A percentile compares a stretch with the other conserved stretches of the same genome.
Evolutionary conservation across 2,113 vertebrate genomes (phyloP).

Genomic region (Epinephelus moara): DNA sequence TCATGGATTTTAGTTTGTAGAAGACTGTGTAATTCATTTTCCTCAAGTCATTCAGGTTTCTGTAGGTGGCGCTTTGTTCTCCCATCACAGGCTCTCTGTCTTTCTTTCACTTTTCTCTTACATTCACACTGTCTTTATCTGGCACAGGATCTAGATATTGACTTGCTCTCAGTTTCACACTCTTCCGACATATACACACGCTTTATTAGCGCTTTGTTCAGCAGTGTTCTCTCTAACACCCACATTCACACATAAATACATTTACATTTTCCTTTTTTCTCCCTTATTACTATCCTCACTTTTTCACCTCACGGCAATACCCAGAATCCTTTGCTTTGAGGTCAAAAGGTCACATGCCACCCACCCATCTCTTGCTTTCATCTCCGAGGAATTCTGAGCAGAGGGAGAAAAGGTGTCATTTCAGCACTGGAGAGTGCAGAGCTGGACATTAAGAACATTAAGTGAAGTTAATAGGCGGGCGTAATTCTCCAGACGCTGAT

Average conservation of each 20-base stretch:
- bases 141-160: not conserved
- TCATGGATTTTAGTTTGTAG: not conserved
- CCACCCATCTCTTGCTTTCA: constrained; percentile 9
- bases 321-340: constrained; percentile 36
- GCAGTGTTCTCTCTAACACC: not conserved
- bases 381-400: constrained; percentile 8
- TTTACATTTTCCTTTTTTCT: not conserved
- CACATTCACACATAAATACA: not conserved
- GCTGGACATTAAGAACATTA: constrained; percentile 48
- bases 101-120: not conserved
- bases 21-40: not conserved
- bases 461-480: constrained; percentile 40
- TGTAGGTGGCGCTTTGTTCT: not conserved
- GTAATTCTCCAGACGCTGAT: constrained; percentile 25
- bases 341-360: constrained; percentile 32
- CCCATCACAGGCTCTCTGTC: not conserved
- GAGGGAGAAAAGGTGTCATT: constrained; percentile 4
- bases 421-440: not conserved
- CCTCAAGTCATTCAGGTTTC: not conserved
- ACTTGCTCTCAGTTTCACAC: not conserved
- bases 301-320: constrained; percentile 33
- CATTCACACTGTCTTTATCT: not conserved
- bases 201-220: not conserved
- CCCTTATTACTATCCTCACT: constrained; percentile 10
- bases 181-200: not conserved